Evolutionary conservation across 2,888 invertebrate species (phyloP).

Genomic region (Rutpela maculata): DNA sequence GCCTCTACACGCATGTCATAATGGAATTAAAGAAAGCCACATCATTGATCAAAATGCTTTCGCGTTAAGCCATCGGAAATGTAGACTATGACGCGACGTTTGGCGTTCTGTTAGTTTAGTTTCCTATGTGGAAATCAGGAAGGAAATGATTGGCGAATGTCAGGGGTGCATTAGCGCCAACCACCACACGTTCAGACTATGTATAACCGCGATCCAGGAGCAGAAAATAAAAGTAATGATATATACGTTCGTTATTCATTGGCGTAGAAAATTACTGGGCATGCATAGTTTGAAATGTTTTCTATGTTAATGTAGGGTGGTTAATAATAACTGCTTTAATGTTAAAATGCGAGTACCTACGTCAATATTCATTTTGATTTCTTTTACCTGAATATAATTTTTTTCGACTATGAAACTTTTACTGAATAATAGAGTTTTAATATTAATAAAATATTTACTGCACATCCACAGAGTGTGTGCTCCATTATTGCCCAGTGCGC

Average conservation of each 20-base stretch:
- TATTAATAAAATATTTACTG: too few relatives aligned
- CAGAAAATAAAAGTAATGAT: constrained; percentile 46
- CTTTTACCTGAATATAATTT: too few relatives aligned
- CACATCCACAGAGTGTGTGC: too few relatives aligned
- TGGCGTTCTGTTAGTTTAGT: constrained; percentile 25
- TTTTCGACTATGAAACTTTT: too few relatives aligned
- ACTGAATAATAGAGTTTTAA: too few relatives aligned
- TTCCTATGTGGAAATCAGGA: constrained; percentile 48
- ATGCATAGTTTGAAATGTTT: background rate
- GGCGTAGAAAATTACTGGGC: constrained; percentile 12
- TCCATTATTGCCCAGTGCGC: too few relatives aligned
- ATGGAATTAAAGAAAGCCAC: background rate
- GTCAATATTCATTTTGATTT: too few relatives aligned
- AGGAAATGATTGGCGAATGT: constrained; percentile 69
- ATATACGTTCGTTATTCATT: constrained; percentile 28
- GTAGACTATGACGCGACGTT: constrained; percentile 23
- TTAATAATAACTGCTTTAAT: too few relatives aligned
- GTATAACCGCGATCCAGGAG: constrained; percentile 43
- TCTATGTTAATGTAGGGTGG: too few relatives aligned
- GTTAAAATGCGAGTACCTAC: too few relatives aligned
- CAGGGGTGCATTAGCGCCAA: constrained; percentile 64
- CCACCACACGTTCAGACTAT: constrained; percentile 59
- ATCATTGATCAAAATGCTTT: constrained; percentile 7
- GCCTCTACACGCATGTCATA: background rate
- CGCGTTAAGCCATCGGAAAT: constrained; percentile 3